Base-by-base conservation (phyloP, 1,140 invertebrate species). In the Drosophila takahashii region DNA sequence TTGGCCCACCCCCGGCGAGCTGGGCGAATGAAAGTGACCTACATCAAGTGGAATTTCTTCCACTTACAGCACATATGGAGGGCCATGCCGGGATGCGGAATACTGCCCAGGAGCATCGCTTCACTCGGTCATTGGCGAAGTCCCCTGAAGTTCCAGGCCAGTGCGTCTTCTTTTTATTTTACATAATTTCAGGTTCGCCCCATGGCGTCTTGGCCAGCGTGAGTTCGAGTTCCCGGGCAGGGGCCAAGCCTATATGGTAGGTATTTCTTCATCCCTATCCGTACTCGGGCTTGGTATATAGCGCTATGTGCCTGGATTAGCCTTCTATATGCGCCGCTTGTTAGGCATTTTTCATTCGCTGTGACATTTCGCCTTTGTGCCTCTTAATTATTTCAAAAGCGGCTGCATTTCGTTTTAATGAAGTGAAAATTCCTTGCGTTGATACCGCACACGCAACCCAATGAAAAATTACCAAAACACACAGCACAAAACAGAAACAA, bases 331-430 rank as follows among this genome's bases (percentile, higher is more conserved):
- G 61, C 67, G 61, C 59, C 73, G 62, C 67, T 77, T 81, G 83
- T 87, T 83, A 83, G 83, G 73, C 79, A 90, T 90, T 90, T 90
- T 90, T 90, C 81, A 86, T 90, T 90, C 64, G 78, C 74, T 80
- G 77, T 81, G 85, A 85, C 85, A 90, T 90, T 90, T 81, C 66
- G 81, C 81, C 81, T 90, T 90, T 86, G 79, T 90, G 81, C 77
- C 77, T 85, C 87, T 90, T 90, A 83, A 79, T 90, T 90, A 90
- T 86, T 90, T 90, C 86, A 79, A 90, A 90, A 84, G 83, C 81
- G 81, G 70, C 73, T 84, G 87, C 87, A 90, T 90, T 75, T 90
- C 80, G 77, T 87, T 91, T 91, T 91, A 91, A 91, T 91, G 89
- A 91, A 91, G 89, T 91, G 89, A 91, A 91, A 91, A 91, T 89